These are phyloP conservation scores for Heliconius hewitsoni DNA, from an alignment of 1,140 invertebrate genomes.

Conservation along the genomic window DNA sequence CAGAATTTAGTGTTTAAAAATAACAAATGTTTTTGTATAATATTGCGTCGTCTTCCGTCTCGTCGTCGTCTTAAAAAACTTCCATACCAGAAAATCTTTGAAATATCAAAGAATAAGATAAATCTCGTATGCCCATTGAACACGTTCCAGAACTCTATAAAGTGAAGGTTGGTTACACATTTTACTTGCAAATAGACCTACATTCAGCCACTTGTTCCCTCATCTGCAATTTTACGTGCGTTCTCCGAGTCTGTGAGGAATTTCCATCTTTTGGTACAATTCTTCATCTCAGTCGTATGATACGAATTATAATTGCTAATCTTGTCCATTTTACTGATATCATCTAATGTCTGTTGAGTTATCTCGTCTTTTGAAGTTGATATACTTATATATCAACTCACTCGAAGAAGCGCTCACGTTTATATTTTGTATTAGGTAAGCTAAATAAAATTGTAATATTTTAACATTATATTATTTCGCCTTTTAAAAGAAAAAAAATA, in stretches of 20 bases:
- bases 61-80: too few relatives aligned
- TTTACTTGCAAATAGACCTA: slow-evolving; percentile 5
- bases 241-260: background rate
- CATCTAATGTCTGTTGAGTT: background rate
- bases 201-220: background rate
- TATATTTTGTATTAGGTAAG: too few relatives aligned
- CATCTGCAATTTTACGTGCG: slow-evolving; percentile 10
- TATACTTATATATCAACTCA: background rate
- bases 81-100: background rate
- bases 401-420: too few relatives aligned
- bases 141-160: slow-evolving; percentile 4
- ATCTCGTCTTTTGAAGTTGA: background rate
- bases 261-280: slow-evolving; percentile 4
- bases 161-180: background rate
- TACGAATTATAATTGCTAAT: slow-evolving; percentile 1
- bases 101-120: background rate
- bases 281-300: background rate
- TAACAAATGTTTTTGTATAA: too few relatives aligned
- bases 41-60: background rate
- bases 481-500: too few relatives aligned
- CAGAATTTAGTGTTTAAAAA: too few relatives aligned
- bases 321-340: background rate
- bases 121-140: slow-evolving; percentile 2
- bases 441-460: too few relatives aligned
- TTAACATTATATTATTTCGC: too few relatives aligned